Percentiles rank a stretch among this genome's conserved stretches.
phyloP scores from a whole-genome alignment of 2,888 invertebrate genomes.

The Lymantria monacha region DNA sequence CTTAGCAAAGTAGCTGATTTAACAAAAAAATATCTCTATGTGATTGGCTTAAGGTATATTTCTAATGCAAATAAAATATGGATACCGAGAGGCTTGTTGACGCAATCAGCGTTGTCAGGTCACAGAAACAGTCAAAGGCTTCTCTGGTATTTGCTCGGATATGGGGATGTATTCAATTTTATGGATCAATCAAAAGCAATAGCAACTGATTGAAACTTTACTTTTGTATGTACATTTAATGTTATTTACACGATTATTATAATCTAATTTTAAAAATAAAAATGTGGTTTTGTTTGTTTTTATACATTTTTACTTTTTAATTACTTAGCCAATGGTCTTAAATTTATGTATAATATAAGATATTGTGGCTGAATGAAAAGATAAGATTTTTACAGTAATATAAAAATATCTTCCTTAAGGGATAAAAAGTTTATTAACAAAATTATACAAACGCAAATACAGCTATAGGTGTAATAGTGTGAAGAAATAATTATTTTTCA shows the following conservation, averaged over 20 bases:
- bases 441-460: no score
- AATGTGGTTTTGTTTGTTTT: not conserved
- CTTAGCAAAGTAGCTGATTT: not conserved
- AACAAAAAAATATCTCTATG: slow-evolving; percentile 9
- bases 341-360: no score
- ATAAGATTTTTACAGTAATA: no score
- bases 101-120: slow-evolving; percentile 40
- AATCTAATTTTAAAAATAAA: no score
- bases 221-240: not conserved
- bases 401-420: no score
- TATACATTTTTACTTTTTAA: no score
- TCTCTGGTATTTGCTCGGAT: slow-evolving; percentile 25
- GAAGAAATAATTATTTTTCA: no score
- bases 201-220: slow-evolving; percentile 10
- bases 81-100: slow-evolving; percentile 34
- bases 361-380: no score
- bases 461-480: no score
- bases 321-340: no score
- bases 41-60: slow-evolving; percentile 7
- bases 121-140: slow-evolving; percentile 35
- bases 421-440: no score
- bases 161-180: slow-evolving; percentile 13
- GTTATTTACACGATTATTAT: no score
- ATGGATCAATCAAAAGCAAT: slow-evolving; percentile 14
- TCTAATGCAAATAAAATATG: slow-evolving; percentile 7